Evolutionary conservation across 2,113 vertebrate species (phyloP).

Genomic region (Motacilla tschutschensis): DNA sequence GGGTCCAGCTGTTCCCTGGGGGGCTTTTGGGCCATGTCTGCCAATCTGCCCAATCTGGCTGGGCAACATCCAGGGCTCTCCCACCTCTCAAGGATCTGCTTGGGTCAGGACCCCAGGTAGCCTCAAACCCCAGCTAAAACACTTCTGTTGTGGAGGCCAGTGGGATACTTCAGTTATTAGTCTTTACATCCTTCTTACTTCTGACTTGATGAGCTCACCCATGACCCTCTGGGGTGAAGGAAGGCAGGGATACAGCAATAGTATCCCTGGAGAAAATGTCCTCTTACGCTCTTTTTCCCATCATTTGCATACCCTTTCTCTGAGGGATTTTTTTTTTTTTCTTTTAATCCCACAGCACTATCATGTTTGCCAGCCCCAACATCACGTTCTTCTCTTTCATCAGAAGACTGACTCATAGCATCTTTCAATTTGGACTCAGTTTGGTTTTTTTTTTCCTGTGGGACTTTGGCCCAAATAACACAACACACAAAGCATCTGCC

Average conservation of each 20-base stretch:
- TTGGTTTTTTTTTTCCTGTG: not conserved
- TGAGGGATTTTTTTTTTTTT: not conserved
- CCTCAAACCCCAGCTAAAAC: not conserved
- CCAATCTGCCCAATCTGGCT: not conserved
- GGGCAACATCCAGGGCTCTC: too few species aligned
- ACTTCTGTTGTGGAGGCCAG: not conserved
- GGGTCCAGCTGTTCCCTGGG: not conserved
- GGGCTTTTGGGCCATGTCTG: not conserved
- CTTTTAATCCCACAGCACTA: not conserved
- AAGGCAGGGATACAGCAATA: not conserved
- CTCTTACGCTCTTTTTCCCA: not conserved
- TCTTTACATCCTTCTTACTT: not conserved
- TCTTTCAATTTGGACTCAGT: not conserved
- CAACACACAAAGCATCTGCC: not conserved
- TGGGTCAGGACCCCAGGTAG: not conserved
- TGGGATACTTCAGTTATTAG: not conserved
- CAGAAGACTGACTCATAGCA: constrained; percentile 41
- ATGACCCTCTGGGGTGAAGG: accelerated
- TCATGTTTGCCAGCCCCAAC: constrained; percentile 6
- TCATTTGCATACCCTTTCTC: not conserved
- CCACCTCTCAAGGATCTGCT: accelerated
- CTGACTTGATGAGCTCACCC: not conserved
- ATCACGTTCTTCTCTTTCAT: constrained; percentile 23
- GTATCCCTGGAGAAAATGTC: not conserved
- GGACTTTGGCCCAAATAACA: constrained; percentile 9